These are phyloP conservation scores for Bucco capensis DNA, from an alignment of 2,113 vertebrate genomes.

Conservation along the genomic window DNA sequence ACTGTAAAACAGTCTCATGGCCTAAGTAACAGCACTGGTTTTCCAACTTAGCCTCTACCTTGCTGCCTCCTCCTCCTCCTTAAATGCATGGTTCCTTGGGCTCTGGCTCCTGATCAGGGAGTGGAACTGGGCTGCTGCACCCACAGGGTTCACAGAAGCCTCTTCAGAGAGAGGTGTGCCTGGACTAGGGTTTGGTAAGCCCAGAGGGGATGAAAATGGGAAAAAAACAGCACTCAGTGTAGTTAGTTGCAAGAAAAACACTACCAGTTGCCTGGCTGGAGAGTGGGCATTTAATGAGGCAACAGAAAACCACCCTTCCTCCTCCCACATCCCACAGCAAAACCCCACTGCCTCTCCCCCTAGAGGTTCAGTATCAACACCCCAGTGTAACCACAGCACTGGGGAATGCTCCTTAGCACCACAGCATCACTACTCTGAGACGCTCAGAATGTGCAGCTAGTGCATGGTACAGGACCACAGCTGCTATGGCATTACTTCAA, in stretches of 20 bases:
- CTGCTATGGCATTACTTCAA: neutral
- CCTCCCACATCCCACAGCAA: neutral
- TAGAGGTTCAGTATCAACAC: neutral
- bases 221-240: neutral
- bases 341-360: neutral
- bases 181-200: neutral
- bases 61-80: neutral
- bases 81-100: neutral
- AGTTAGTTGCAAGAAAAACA: accelerated
- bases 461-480: accelerated
- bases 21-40: neutral
- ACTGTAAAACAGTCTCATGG: neutral
- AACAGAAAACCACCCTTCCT: neutral
- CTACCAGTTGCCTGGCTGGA: neutral
- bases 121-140: neutral
- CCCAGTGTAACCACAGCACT: neutral
- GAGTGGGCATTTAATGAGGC: neutral
- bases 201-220: neutral
- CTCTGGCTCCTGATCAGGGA: neutral
- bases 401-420: neutral
- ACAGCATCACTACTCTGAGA: neutral
- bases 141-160: accelerated
- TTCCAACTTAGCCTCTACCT: neutral
- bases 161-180: neutral
- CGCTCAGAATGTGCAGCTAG: accelerated